phyloP scores from a whole-genome alignment of 2,113 vertebrate genomes.

The Rynchops niger region DNA sequence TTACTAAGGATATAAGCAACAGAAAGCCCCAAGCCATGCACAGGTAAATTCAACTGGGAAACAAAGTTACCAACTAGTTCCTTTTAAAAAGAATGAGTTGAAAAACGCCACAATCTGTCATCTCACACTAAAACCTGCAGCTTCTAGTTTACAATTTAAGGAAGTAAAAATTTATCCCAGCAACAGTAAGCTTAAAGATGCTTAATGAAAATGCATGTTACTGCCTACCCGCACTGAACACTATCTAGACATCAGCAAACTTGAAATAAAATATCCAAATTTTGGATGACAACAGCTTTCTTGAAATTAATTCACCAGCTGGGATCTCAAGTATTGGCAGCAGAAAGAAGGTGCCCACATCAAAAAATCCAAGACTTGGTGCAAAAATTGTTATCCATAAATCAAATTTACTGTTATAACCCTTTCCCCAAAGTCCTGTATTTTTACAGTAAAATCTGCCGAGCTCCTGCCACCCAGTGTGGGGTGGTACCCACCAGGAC shows the following conservation, averaged over 20 bases:
- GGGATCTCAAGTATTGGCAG: not conserved
- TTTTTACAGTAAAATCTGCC: not conserved
- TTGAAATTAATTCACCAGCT: not conserved
- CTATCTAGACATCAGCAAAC: not conserved
- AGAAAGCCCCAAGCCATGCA: not conserved
- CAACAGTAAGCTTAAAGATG: not conserved
- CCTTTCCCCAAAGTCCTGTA: accelerated
- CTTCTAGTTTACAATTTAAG: not conserved
- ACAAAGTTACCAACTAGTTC: not conserved
- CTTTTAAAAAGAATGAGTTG: not conserved
- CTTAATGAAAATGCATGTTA: not conserved
- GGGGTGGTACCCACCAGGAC: accelerated
- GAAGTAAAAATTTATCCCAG: not conserved
- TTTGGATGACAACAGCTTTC: not conserved
- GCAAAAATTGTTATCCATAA: not conserved
- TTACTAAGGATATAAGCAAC: not conserved
- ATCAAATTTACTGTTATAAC: not conserved
- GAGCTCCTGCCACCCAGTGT: accelerated
- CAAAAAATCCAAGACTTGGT: not conserved
- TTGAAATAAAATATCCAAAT: not conserved
- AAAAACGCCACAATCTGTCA: not conserved
- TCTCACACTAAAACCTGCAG: not conserved
- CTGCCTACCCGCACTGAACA: accelerated
- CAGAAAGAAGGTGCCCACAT: not conserved
- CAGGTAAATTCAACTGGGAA: not conserved